Conservation (phyloP, 2,888 invertebrate species). For the Synergus gifuensis region DNA sequence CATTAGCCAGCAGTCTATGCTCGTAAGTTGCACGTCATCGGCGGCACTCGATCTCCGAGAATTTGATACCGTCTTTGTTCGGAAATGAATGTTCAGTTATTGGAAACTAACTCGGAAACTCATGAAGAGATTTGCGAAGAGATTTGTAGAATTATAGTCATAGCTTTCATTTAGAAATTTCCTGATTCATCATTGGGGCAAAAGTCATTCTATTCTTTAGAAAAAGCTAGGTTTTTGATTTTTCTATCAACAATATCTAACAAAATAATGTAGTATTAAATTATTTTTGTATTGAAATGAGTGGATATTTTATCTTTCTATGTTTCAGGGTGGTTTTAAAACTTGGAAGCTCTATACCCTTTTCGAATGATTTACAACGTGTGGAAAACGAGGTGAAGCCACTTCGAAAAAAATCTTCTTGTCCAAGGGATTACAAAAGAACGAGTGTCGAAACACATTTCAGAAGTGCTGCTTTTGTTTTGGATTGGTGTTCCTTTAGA, state of each 20-base stretch:
- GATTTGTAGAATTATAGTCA: neutral
- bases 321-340: slow-evolving; percentile 86
- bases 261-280: neutral
- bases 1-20: neutral
- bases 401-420: slow-evolving; percentile 86
- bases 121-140: neutral
- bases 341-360: slow-evolving; percentile 87
- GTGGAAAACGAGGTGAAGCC: slow-evolving; percentile 91
- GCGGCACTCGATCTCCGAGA: neutral
- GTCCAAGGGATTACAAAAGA: slow-evolving; percentile 89
- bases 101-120: neutral
- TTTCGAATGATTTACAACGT: slow-evolving; percentile 85
- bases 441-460: slow-evolving; percentile 92
- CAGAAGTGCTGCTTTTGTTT: slow-evolving; percentile 86
- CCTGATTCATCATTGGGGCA: neutral
- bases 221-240: neutral
- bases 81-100: neutral
- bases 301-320: slow-evolving; percentile 41
- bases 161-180: neutral
- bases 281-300: no score
- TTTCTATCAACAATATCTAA: neutral
- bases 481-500: slow-evolving; percentile 95
- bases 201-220: neutral
- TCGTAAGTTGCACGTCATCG: neutral
- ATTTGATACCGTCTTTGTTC: neutral